Evolutionary conservation across 1,140 invertebrate genomes (phyloP).

Genomic region (Drosophila santomea): DNA sequence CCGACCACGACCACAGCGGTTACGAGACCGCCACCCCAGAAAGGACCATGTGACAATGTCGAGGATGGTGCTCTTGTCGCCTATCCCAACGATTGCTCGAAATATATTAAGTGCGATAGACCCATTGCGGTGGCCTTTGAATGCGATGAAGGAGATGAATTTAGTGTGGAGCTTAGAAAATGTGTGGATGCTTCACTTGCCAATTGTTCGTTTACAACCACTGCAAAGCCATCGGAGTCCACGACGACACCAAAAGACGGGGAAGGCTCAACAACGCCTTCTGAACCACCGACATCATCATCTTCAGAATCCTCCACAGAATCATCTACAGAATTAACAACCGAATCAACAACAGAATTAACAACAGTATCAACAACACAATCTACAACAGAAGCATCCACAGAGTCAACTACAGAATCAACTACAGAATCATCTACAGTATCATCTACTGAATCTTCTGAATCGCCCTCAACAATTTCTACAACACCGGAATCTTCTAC

Average conservation of each 20-base stretch:
- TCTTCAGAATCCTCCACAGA: not conserved
- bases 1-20: conserved; percentile 33
- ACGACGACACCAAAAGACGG: conserved; percentile 17
- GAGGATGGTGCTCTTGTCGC: conserved; percentile 49
- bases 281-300: conserved; percentile 4
- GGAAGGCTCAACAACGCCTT: not conserved
- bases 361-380: conserved; percentile 2
- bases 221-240: conserved; percentile 11
- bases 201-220: conserved; percentile 53
- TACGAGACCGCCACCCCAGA: conserved; percentile 57
- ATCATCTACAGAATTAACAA: conserved; percentile 7
- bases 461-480: not conserved
- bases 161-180: conserved; percentile 32
- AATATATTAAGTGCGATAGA: conserved; percentile 63
- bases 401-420: not conserved
- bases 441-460: not conserved
- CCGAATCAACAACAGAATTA: conserved; percentile 2
- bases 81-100: conserved; percentile 73
- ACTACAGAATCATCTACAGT: not conserved
- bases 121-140: conserved; percentile 63
- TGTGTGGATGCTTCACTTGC: conserved; percentile 60
- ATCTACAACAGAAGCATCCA: not conserved
- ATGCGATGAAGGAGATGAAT: conserved; percentile 60
- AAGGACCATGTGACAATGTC: conserved; percentile 59
- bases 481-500: conserved; percentile 22